Base-by-base conservation (phyloP, 2,888 invertebrate species). In the Sesia apiformis region DNA sequence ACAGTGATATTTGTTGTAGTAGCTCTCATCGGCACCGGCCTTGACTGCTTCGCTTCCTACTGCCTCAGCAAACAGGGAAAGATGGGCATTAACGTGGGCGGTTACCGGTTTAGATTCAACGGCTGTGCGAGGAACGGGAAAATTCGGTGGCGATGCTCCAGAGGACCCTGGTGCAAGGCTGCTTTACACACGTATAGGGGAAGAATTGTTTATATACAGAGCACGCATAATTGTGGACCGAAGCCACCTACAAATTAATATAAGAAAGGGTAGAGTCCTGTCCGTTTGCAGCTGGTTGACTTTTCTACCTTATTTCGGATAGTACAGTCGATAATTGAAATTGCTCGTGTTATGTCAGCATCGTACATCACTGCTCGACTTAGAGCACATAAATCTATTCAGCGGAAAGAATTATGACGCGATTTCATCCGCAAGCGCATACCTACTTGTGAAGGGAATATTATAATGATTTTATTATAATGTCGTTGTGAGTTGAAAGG, bases 51-150 rank as follows among this genome's bases (percentile, higher is more conserved):
- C 59, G 88, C 89, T 0, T 85, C 88, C 5, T 89, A 89, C 74
- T 89, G 88, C 65, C 85, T 89, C 66, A 88, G 88, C 61, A 88
- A 89, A 64, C 89, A 89, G 60, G 89, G 89, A 23, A 89, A 89
- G 69, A 88, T 89, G 88, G 88, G 88, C 51, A 89, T 89, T 61
- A 88, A 83, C 58, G 84, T 88, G 1, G 87, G 84, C 0, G 89
- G 88, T 1, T 89, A 86, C 69, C 65, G 88, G 63, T 89, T 89
- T 70, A 62, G 89, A 40, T 88, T 87, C 66, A 89, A 89, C 60
- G 89, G 88, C 0, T 87, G 88, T 55, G 88, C 88, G 0, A 76
- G 87, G 46, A 87, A 85, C 54, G 89, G 89, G 0, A 89, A 87
- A 65, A 84, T 87, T 4, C 66, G 89, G n/a, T 90, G 89, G 89